Conservation (phyloP, 2,888 invertebrate genomes). For the Phytoseiulus persimilis region DNA sequence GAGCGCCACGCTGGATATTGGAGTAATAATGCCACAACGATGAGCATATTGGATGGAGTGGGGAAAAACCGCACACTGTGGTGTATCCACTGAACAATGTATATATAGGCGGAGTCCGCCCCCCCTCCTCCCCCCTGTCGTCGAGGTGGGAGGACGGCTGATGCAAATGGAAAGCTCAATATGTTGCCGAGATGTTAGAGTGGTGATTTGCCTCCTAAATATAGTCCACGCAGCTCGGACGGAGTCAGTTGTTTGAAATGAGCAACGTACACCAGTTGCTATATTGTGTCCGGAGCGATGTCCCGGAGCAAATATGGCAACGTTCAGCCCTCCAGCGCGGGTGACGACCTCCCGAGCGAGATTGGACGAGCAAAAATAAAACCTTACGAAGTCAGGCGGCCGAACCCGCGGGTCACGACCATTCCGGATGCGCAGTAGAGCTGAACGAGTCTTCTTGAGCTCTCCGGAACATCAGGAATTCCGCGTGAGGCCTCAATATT, state of each 20-base stretch:
- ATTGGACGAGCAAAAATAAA: not conserved
- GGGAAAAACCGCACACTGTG: not conserved
- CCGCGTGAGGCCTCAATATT: no score
- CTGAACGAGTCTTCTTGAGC: no score
- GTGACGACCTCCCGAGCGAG: not conserved
- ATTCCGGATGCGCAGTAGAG: no score
- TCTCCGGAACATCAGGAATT: no score
- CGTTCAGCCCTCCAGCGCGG: not conserved
- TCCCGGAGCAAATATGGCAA: not conserved
- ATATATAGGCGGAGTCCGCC: not conserved
- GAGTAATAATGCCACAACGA: not conserved
- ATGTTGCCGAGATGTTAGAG: not conserved
- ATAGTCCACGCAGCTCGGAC: not conserved
- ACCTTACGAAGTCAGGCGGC: not conserved
- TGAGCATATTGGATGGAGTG: not conserved
- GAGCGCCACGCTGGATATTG: not conserved
- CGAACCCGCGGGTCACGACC: not conserved
- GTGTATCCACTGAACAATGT: not conserved
- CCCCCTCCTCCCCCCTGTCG: not conserved
- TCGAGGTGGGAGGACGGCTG: not conserved
- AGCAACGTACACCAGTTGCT: not conserved
- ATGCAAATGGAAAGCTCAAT: conserved; percentile 5
- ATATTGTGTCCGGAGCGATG: not conserved
- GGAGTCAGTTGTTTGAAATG: not conserved
- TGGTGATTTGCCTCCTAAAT: not conserved